phyloP scores from a whole-genome alignment of 2,113 vertebrate species.

The Neoarius graeffei region DNA sequence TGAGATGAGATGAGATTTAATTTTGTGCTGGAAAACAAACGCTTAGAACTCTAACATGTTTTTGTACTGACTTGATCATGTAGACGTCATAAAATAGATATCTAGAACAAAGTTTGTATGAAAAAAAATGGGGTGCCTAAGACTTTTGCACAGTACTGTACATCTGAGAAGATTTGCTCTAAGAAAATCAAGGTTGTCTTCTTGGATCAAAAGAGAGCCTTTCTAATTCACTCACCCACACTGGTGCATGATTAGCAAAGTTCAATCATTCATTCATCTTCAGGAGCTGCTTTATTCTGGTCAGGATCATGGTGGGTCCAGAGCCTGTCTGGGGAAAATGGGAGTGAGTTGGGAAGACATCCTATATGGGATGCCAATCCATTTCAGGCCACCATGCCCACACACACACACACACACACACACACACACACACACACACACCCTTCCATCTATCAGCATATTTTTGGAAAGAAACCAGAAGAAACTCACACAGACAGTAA shows the following conservation, averaged over 20 bases:
- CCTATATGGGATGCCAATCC: not conserved
- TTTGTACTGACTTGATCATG: too few species aligned
- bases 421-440: not conserved
- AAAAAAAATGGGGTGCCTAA: too few species aligned
- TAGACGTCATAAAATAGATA: too few species aligned
- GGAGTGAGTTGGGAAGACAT: not conserved
- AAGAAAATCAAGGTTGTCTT: not conserved
- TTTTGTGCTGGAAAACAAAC: too few species aligned
- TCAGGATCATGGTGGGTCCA: not conserved
- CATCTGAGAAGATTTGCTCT: conserved; percentile 33
- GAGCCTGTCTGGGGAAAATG: not conserved
- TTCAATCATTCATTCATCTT: not conserved
- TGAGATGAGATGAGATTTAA: too few species aligned
- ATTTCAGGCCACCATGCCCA: not conserved
- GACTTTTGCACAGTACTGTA: too few species aligned
- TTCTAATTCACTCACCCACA: conserved; percentile 25
- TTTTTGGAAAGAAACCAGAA: not conserved
- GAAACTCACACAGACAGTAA: not conserved
- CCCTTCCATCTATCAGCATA: not conserved
- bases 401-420: not conserved
- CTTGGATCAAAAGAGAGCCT: conserved; percentile 3
- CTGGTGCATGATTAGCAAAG: conserved; percentile 11
- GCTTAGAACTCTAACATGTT: too few species aligned
- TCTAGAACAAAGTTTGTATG: too few species aligned
- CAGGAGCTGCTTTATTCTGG: not conserved